Percentiles rank a stretch among this genome's conserved stretches.
These are phyloP conservation scores for Sinodicranocentrus sp. DNA, from an alignment of 2,888 invertebrate genomes.

Conservation along the genomic window DNA sequence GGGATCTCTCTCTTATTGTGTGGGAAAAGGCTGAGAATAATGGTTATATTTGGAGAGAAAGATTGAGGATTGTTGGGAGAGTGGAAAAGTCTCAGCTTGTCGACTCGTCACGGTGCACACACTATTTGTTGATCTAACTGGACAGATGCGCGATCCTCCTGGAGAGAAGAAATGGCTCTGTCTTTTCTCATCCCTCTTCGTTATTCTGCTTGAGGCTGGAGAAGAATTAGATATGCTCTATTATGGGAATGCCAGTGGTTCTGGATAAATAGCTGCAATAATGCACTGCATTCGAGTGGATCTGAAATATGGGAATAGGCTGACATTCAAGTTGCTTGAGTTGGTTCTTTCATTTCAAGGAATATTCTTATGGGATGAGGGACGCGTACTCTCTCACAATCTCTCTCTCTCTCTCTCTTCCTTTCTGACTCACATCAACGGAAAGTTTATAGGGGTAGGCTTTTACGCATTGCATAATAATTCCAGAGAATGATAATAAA, in stretches of 20 bases:
- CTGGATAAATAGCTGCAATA: slow-evolving; percentile 59
- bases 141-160: slow-evolving; percentile 60
- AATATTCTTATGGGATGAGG: not conserved
- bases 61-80: not conserved
- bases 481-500: slow-evolving; percentile 40
- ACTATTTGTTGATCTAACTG: slow-evolving; percentile 60
- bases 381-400: too few relatives aligned
- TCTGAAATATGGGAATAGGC: slow-evolving; percentile 13
- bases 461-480: slow-evolving; percentile 38
- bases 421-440: too few relatives aligned
- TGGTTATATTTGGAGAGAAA: not conserved
- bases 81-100: slow-evolving; percentile 48
- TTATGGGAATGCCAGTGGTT: slow-evolving; percentile 55
- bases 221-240: slow-evolving; percentile 61
- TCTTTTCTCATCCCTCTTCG: slow-evolving; percentile 6
- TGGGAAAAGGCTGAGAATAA: slow-evolving; percentile 34
- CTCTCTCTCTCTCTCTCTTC: too few relatives aligned
- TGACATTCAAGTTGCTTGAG: not conserved
- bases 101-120: slow-evolving; percentile 63
- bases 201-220: slow-evolving; percentile 17
- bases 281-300: slow-evolving; percentile 46
- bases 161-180: not conserved
- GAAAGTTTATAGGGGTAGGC: slow-evolving; percentile 61
- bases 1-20: slow-evolving; percentile 14
- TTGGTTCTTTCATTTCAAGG: not conserved